Evolutionary conservation across 2,113 vertebrate species (phyloP), one percentile per base, ranked within the genome.

Genomic region (Stictonetta naevosa): DNA sequence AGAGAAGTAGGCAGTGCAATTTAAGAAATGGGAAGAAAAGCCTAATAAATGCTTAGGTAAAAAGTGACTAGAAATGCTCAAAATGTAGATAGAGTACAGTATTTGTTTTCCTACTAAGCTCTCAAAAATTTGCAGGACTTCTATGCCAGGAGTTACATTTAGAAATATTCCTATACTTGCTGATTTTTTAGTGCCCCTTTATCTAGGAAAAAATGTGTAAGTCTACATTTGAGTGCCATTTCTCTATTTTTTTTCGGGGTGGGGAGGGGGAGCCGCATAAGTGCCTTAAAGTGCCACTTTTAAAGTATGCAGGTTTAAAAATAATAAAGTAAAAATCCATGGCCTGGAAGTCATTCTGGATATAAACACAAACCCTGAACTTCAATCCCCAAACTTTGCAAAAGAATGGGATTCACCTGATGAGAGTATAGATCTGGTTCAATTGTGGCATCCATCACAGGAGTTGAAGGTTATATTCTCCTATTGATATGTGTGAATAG

Each of bases 151-250:
- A 13, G 16, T 55, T 59, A 3, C 8, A 71, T 23, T 4, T 71
- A 86, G 31, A 68, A 52, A 6, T 59, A 6, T 21, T 21, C 59
- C 31, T 52, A 7, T 50, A 19, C 3, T 48, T 38, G 1, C 4
- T 40, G 3, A 13, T 25, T 34, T 3, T 11, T 52, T 15, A 2
- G 6, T 60, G 3, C 5, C 3, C 14, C 2, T 1, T 67, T 63
- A 15, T 34, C 8, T 76, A 16, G 12, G 18, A 17, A 46, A 60
- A 46, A 76, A 68, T 3, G 3, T 34, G 3, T 29, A 63, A 31
- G 4, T 4, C 5, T 23, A 8, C 44, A 34, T 44, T 66, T 67
- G 3, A 38, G 17, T 36, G 23, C 3, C 1, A 0, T 33, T 66
- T 38, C 7, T 67, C 2, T 71, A 0, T 28, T 15, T 83, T 33